Conservation (phyloP, 2,888 invertebrate species). For the Drosophila histrio region DNA sequence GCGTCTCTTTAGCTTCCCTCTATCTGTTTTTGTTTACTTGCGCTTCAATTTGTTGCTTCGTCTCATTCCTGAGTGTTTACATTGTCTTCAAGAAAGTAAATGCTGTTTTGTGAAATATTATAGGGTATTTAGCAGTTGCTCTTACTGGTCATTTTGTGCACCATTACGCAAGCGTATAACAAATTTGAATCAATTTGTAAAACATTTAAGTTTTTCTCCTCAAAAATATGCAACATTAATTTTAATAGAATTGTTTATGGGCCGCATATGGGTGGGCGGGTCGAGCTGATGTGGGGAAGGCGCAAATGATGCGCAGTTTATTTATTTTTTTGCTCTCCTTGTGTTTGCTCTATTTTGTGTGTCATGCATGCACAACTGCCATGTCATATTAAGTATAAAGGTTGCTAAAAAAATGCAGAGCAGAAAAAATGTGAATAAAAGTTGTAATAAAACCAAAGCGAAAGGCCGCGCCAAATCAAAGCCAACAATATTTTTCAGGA, state of each 20-base stretch:
- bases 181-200: slow-evolving; percentile 71
- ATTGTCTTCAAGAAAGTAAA: not conserved
- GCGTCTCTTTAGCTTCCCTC: slow-evolving; percentile 7
- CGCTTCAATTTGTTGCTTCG: slow-evolving; percentile 60
- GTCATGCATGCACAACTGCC: slow-evolving; percentile 63
- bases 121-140: slow-evolving; percentile 39
- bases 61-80: slow-evolving; percentile 4
- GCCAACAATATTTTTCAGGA: slow-evolving; percentile 77
- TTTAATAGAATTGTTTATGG: slow-evolving; percentile 79
- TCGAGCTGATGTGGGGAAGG: not conserved
- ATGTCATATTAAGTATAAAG: slow-evolving; percentile 68
- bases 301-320: slow-evolving; percentile 56
- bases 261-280: slow-evolving; percentile 38
- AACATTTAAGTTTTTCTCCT: slow-evolving; percentile 62
- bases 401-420: slow-evolving; percentile 28
- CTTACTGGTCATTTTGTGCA: not conserved
- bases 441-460: slow-evolving; percentile 23
- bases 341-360: slow-evolving; percentile 37
- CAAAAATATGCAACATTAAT: slow-evolving; percentile 77
- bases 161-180: slow-evolving; percentile 48
- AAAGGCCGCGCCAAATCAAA: slow-evolving; percentile 75
- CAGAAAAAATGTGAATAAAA: slow-evolving; percentile 15
- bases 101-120: slow-evolving; percentile 3
- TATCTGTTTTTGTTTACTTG: slow-evolving; percentile 44
- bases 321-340: slow-evolving; percentile 9